phyloP scores from a whole-genome alignment of 30 jellyfish, hydroid and myxozoan genomes.

The Catostylus mosaicus region DNA sequence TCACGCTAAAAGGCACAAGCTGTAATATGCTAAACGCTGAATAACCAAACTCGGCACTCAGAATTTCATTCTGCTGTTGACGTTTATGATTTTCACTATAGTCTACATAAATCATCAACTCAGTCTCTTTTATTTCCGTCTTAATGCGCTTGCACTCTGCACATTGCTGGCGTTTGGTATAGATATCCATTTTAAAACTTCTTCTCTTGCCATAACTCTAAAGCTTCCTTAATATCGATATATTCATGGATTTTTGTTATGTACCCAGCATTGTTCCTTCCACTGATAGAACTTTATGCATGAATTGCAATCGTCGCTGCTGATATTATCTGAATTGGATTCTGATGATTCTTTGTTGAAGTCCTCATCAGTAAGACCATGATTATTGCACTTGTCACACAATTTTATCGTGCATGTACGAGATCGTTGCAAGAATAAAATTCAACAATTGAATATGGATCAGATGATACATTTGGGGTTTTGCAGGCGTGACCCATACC shows the following conservation, averaged over 20 bases:
- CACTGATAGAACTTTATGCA: constrained; percentile 10
- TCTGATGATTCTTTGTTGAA: not conserved
- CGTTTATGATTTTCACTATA: constrained; percentile 34
- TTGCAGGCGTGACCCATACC: constrained; percentile 3
- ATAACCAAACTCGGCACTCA: constrained; percentile 53
- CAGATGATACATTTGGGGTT: constrained; percentile 1
- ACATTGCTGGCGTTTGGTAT: constrained; percentile 19
- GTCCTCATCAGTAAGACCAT: constrained; percentile 14
- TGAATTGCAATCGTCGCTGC: constrained; percentile 27
- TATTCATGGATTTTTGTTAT: not conserved
- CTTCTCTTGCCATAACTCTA: constrained; percentile 2
- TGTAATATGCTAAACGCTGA: constrained; percentile 10
- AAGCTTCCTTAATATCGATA: constrained; percentile 7
- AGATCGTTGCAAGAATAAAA: constrained; percentile 20
- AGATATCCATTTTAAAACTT: not conserved
- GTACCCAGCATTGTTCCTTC: constrained; percentile 16
- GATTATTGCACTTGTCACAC: constrained; percentile 17
- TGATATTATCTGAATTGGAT: constrained; percentile 7
- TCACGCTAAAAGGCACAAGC: constrained; percentile 4
- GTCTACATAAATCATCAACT: constrained; percentile 46
- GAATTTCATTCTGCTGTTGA: constrained; percentile 42
- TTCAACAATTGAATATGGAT: constrained; percentile 13
- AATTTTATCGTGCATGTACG: not conserved
- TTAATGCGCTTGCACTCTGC: constrained; percentile 28
- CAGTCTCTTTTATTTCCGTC: not conserved